Conservation (phyloP, 2,888 invertebrate genomes). For the Nemotelus pantherinus region DNA sequence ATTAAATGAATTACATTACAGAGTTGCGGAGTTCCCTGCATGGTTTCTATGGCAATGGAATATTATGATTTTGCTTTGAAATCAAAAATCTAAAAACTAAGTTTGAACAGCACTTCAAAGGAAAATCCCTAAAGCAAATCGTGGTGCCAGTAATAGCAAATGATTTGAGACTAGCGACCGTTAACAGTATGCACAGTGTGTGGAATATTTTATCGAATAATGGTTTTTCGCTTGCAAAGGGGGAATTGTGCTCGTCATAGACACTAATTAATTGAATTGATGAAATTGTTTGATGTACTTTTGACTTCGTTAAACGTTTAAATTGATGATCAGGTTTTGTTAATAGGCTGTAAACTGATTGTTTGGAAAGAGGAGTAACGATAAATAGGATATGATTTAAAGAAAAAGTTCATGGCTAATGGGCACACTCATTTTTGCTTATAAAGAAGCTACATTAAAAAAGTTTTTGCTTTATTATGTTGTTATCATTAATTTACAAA, state of each 20-base stretch:
- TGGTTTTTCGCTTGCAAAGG: slow-evolving; percentile 3
- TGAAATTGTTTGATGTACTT: slow-evolving; percentile 6
- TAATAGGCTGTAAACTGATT: background rate
- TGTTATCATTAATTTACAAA: too few relatives aligned
- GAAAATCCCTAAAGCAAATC: slow-evolving; percentile 5
- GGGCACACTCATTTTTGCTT: too few relatives aligned
- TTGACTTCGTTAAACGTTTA: slow-evolving; percentile 1
- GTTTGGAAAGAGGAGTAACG: background rate
- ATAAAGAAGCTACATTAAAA: too few relatives aligned
- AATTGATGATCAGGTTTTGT: background rate
- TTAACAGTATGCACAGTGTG: background rate
- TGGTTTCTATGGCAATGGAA: slow-evolving; percentile 3
- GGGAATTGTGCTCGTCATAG: background rate
- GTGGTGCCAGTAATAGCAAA: background rate
- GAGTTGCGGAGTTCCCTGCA: background rate
- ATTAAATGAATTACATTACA: background rate
- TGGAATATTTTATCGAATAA: background rate
- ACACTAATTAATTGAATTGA: background rate
- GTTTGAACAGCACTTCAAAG: slow-evolving; percentile 2
- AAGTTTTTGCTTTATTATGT: too few relatives aligned
- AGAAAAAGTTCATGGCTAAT: too few relatives aligned
- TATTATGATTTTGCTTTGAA: background rate
- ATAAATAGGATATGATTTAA: background rate
- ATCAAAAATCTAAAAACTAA: background rate
- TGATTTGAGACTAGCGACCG: background rate